phyloP scores from a whole-genome alignment of 92 coral and sea anemone species.

The Porites lobata region DNA sequence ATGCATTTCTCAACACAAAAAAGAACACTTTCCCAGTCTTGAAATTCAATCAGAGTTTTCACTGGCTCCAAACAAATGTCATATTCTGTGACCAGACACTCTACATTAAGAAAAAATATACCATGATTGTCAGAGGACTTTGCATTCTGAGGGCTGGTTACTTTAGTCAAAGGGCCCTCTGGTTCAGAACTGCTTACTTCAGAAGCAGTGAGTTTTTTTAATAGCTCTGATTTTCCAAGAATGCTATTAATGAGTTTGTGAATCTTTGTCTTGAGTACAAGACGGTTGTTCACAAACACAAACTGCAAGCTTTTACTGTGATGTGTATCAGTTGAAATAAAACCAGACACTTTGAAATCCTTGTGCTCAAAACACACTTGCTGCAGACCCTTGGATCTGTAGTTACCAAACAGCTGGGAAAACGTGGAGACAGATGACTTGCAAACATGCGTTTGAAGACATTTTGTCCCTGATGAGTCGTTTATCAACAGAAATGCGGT shows the following conservation, averaged over 20 bases:
- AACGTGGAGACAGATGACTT: slow-evolving; percentile 81
- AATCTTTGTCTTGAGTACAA: slow-evolving; percentile 88
- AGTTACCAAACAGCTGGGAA: slow-evolving; percentile 92
- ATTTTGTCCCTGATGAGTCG: slow-evolving; percentile 78
- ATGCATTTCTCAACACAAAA: slow-evolving; percentile 74
- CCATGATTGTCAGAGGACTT: slow-evolving; percentile 80
- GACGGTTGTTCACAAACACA: slow-evolving; percentile 87
- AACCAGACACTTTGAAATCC: slow-evolving; percentile 74
- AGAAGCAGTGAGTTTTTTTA: slow-evolving; percentile 12
- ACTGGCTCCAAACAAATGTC: slow-evolving; percentile 94
- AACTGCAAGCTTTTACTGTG: slow-evolving; percentile 88
- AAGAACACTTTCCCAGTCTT: slow-evolving; percentile 90
- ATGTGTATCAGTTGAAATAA: slow-evolving; percentile 77
- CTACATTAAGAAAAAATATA: slow-evolving; percentile 82
- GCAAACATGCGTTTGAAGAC: slow-evolving; percentile 83
- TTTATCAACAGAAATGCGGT: slow-evolving; percentile 85
- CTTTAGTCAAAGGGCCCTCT: slow-evolving; percentile 6
- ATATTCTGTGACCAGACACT: slow-evolving; percentile 80
- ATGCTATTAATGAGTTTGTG: slow-evolving; percentile 85
- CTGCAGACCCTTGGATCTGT: slow-evolving; percentile 82
- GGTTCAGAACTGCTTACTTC: slow-evolving; percentile 14
- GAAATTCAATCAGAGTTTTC: slow-evolving; percentile 95
- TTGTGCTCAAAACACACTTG: slow-evolving; percentile 58
- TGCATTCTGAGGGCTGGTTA: slow-evolving; percentile 46
- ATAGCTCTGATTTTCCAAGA: slow-evolving; percentile 69